Conservation (phyloP, 1,140 invertebrate genomes). For the Drosophila tani region DNA sequence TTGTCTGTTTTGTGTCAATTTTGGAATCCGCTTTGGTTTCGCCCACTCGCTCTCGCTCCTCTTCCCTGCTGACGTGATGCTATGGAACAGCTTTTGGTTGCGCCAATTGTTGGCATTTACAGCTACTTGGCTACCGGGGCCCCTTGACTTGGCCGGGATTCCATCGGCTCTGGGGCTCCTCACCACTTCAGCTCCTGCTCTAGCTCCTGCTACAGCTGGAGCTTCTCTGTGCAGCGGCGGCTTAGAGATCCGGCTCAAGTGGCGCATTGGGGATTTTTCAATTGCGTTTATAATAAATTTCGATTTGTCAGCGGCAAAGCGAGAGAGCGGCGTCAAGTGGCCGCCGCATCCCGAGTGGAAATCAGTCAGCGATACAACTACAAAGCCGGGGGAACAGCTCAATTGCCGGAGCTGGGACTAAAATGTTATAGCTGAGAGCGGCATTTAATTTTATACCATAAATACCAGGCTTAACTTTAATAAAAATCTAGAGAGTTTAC, state of each 20-base stretch:
- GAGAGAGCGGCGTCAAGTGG: slow-evolving; percentile 52
- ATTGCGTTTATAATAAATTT: slow-evolving; percentile 83
- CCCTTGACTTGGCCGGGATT: slow-evolving; percentile 41
- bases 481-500: background rate
- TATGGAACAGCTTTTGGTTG: slow-evolving; percentile 56
- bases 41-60: slow-evolving; percentile 17
- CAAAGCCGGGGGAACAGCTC: background rate
- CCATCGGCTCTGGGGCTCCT: slow-evolving; percentile 14
- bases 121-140: slow-evolving; percentile 71
- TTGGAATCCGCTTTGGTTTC: slow-evolving; percentile 79
- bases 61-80: slow-evolving; percentile 11
- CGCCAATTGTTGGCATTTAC: slow-evolving; percentile 79
- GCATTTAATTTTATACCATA: no score
- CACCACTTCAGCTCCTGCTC: slow-evolving; percentile 8
- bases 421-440: background rate
- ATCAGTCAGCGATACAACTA: slow-evolving; percentile 29
- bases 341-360: slow-evolving; percentile 51
- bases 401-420: background rate
- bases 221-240: slow-evolving; percentile 21
- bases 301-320: slow-evolving; percentile 77
- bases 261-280: slow-evolving; percentile 75
- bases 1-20: slow-evolving; percentile 83
- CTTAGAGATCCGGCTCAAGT: slow-evolving; percentile 64
- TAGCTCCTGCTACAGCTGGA: background rate
- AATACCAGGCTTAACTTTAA: background rate